phyloP scores from a whole-genome alignment of 30 jellyfish, hydroid and myxozoan species.

The Turritopsis dohrnii region DNA sequence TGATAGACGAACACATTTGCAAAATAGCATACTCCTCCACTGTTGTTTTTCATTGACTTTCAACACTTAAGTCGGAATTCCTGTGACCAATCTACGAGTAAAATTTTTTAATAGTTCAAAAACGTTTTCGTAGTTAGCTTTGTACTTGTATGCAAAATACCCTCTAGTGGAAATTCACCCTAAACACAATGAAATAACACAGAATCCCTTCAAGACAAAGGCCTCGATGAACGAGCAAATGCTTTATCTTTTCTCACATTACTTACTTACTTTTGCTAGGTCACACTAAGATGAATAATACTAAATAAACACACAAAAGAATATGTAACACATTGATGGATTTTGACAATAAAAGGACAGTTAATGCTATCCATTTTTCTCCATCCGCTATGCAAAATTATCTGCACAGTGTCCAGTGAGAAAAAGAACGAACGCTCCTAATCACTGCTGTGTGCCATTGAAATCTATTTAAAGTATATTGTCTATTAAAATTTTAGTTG shows the following conservation, averaged over 20 bases:
- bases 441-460: background rate
- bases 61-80: too few relatives aligned
- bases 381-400: background rate
- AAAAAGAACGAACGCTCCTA: background rate
- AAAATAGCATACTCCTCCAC: too few relatives aligned
- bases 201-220: background rate
- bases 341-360: background rate
- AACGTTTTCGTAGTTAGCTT: background rate
- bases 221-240: background rate
- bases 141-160: background rate
- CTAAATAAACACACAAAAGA: background rate
- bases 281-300: background rate
- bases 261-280: background rate
- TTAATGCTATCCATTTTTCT: background rate
- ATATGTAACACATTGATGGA: background rate
- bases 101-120: background rate
- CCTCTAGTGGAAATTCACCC: background rate
- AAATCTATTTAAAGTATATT: background rate
- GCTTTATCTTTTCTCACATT: background rate
- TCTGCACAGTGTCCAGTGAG: background rate
- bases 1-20: too few relatives aligned
- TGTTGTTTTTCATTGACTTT: too few relatives aligned
- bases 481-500: background rate
- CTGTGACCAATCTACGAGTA: too few relatives aligned
- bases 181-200: background rate